phyloP scores from a whole-genome alignment of 64 coral and sea anemone species.

The Stichodactyla mertensii region DNA sequence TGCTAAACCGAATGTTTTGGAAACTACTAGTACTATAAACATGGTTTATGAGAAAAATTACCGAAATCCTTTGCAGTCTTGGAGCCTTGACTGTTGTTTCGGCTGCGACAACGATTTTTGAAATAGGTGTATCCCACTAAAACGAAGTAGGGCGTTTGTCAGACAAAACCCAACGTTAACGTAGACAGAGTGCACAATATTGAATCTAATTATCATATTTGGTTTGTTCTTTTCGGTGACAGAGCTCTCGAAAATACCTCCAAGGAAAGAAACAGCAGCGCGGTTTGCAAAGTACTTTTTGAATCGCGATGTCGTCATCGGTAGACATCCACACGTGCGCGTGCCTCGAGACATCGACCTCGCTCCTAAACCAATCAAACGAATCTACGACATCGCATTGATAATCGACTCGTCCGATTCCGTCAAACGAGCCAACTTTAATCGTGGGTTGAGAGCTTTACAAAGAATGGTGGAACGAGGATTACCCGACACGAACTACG shows the following conservation, averaged over 20 bases:
- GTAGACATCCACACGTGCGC: not conserved
- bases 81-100: too few species aligned
- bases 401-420: slow-evolving; percentile 17
- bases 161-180: too few species aligned
- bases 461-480: slow-evolving; percentile 16
- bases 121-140: too few species aligned
- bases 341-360: not conserved
- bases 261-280: slow-evolving; percentile 13
- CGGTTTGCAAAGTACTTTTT: slow-evolving; percentile 33
- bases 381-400: slow-evolving; percentile 2
- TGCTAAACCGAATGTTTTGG: too few species aligned
- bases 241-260: slow-evolving; percentile 5
- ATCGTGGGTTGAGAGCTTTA: slow-evolving; percentile 3
- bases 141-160: not conserved
- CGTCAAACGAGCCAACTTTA: slow-evolving; percentile 15
- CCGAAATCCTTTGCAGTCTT: too few species aligned
- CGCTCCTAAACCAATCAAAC: not conserved
- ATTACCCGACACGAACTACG: not conserved
- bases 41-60: too few species aligned
- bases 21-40: too few species aligned
- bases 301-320: not conserved
- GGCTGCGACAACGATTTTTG: too few species aligned
- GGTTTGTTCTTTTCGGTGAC: not conserved
- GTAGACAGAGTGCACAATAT: not conserved
- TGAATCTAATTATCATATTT: not conserved